Evolutionary conservation across 2,888 invertebrate species (phyloP), one percentile per base, ranked within the genome.

Genomic region (Rotaria macrura): DNA sequence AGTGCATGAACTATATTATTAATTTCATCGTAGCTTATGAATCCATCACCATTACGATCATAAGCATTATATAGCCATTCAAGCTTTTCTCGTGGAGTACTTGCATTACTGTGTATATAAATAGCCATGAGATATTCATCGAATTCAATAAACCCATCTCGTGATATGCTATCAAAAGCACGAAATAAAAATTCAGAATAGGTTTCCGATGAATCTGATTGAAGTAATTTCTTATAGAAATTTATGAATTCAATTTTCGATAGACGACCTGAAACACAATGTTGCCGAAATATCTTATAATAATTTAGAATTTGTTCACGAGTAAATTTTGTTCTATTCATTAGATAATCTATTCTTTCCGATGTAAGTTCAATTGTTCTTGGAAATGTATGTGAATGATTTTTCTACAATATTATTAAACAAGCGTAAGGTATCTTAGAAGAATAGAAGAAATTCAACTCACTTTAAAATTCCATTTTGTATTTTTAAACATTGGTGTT

Each of bases 111-210:
- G n/a, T 79, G 79, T n/a, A 79, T 43, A 43, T 79, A 79, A 79
- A 79, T 79, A n/a, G 79, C 79, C 25, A 79, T 23, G n/a, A 79
- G 43, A 79, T 43, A 79, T 79, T 79, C 79, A 79, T 79, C 43
- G n/a, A 79, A 79, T 79, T 79, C 12, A 7, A 79, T 79, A 79
- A 79, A 79, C 25, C 43, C 79, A 43, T 79, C n/a, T 17, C 43
- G 4, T 17, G 25, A 25, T 25, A 79, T 4, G 43, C 25, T 79
- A n/a, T 79, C 79, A 43, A 79, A 79, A 43, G 79, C 79, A 12
- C n/a, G 40, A 43, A 79, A 79, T n/a, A 79, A 43, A 43, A 79
- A 79, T 43, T 79, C 79, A n/a, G 43, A 79, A 43, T 79, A 79
- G 6, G 43, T n/a, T 79, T 79, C 43, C 3, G 79, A 40, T 34